phyloP scores from a whole-genome alignment of 35 echinoderm and acorn worm species.

The Stichopus chloronotus region DNA sequence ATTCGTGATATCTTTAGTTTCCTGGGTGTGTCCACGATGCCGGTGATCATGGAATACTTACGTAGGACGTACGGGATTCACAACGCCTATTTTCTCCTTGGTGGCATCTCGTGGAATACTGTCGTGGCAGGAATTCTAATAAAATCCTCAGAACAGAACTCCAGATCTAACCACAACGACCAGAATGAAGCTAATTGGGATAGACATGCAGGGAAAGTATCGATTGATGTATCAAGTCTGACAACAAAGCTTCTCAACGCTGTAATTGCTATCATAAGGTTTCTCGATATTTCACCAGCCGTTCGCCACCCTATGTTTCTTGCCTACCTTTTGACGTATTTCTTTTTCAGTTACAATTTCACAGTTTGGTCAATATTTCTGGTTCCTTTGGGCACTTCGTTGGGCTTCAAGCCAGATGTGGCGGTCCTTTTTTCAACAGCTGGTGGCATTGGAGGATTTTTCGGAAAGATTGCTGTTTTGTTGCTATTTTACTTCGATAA shows the following conservation, averaged over 20 bases:
- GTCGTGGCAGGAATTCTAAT: not conserved
- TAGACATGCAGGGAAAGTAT: not conserved
- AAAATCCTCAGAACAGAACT: not conserved
- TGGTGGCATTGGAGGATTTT: not conserved
- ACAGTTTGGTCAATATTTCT: slow-evolving; percentile 13
- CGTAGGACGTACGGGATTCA: not conserved
- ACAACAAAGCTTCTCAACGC: not conserved
- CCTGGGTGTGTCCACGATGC: not conserved
- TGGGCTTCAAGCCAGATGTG: not conserved
- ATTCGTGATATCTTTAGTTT: slow-evolving; percentile 8
- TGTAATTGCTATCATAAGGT: not conserved
- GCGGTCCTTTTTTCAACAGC: not conserved
- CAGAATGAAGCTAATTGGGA: not conserved
- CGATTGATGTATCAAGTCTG: not conserved
- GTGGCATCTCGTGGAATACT: not conserved
- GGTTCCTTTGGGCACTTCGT: not conserved
- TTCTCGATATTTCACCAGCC: not conserved
- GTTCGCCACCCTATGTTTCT: not conserved
- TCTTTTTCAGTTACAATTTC: not conserved
- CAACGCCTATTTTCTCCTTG: not conserved
- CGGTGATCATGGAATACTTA: not conserved
- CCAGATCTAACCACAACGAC: not conserved
- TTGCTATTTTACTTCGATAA: not conserved
- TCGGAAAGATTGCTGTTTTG: not conserved
- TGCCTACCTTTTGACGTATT: not conserved